These are phyloP conservation scores for Orientallactaga sibirica DNA, from an alignment of 2,797 vertebrate species.

Conservation along the genomic window DNA sequence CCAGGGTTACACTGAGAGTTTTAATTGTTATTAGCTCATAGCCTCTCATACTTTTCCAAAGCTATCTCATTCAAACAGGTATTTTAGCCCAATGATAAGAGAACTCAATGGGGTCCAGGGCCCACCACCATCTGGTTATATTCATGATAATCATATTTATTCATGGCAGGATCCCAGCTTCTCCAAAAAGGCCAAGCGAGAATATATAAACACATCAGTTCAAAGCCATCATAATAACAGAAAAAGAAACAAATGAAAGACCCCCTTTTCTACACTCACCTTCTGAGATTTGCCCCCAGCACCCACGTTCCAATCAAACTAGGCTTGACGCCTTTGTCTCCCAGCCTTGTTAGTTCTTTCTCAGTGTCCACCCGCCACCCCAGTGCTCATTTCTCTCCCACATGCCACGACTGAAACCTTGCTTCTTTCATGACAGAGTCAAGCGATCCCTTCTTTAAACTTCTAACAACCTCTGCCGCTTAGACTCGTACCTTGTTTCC, in stretches of 20 bases:
- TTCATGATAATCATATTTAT: rapidly evolving
- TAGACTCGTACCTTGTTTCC: not conserved
- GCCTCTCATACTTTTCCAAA: conserved; percentile 22
- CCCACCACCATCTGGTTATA: not conserved
- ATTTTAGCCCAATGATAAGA: not conserved
- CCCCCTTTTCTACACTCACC: not conserved
- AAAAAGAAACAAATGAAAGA: not conserved
- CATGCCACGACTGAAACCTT: not conserved
- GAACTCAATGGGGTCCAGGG: not conserved
- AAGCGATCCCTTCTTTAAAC: not conserved
- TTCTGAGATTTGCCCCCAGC: not conserved
- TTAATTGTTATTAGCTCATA: conserved; percentile 26
- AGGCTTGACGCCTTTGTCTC: not conserved
- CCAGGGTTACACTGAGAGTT: conserved; percentile 45
- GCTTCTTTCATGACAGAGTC: not conserved
- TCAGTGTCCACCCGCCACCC: rapidly evolving
- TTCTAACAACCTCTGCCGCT: not conserved
- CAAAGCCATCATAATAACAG: not conserved
- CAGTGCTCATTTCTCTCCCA: no score
- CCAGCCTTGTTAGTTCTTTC: not conserved
- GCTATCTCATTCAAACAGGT: conserved; percentile 20
- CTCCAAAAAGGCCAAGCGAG: not conserved
- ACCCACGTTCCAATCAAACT: not conserved
- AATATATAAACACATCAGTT: not conserved
- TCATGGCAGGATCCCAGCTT: not conserved